These are phyloP conservation scores for Euwallacea similis DNA, from an alignment of 1,140 invertebrate genomes.

Conservation along the genomic window DNA sequence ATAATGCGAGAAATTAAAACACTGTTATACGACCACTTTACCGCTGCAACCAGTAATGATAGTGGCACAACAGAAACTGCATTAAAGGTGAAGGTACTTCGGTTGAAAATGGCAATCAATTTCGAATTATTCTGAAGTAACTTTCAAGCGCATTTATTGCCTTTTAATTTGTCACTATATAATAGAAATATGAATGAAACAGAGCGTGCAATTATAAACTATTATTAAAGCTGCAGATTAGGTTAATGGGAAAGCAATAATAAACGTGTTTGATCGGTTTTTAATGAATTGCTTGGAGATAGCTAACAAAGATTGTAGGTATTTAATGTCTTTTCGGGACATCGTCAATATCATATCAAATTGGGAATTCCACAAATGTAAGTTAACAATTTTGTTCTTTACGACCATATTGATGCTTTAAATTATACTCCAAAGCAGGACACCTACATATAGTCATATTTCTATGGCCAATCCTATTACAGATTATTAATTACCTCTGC, in stretches of 20 bases:
- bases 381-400: too few relatives aligned
- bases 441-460: too few relatives aligned
- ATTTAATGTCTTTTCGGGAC: too few relatives aligned
- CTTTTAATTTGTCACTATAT: slow-evolving; percentile 15
- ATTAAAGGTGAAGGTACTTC: slow-evolving; percentile 10
- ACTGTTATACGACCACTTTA: slow-evolving; percentile 17
- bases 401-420: too few relatives aligned
- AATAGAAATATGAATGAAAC: slow-evolving; percentile 18
- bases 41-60: background rate
- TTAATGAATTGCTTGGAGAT: background rate
- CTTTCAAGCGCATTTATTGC: background rate
- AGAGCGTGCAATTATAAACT: slow-evolving; percentile 18
- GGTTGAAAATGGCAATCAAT: background rate
- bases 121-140: background rate
- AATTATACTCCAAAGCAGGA: too few relatives aligned
- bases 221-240: slow-evolving; percentile 10
- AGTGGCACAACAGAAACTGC: background rate
- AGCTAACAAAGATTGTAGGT: too few relatives aligned
- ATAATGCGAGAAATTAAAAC: slow-evolving; percentile 4
- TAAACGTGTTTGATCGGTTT: background rate
- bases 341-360: too few relatives aligned
- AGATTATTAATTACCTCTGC: too few relatives aligned
- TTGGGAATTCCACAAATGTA: too few relatives aligned
- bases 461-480: too few relatives aligned
- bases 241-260: slow-evolving; percentile 7